Base-by-base conservation (phyloP, 1,140 invertebrate genomes). In the Brachionus calyciflorus region DNA sequence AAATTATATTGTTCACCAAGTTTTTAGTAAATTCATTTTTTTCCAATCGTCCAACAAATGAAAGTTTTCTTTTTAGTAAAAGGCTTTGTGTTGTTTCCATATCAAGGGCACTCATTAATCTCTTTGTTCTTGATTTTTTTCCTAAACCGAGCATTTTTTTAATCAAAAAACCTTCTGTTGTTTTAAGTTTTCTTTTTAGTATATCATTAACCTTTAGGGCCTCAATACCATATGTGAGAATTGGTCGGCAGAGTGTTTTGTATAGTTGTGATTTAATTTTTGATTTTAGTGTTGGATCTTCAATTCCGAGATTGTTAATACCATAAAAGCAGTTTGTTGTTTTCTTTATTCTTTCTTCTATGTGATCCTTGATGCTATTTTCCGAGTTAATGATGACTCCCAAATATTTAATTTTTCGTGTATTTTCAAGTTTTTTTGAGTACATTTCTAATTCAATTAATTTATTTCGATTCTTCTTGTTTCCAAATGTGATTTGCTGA, bases 211-310 rank as follows among this genome's bases (percentile, higher is more conserved):
- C 33, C 10, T 57, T 57, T 57, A 33, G n/a, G 33, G 55, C 26
- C 33, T 57, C 53, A 30, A 24, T 30, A 30, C 53, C 53, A 57
- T 57, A 57, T 26, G 53, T 2, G 17, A 57, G 24, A 30, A 57
- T 57, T 57, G 53, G 24, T 57, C 53, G 28, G n/a, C 26, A 57
- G 26, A 57, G 12, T 30, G 53, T 57, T 57, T 57, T 33, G 30
- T 30, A 57, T 7, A 57, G 3, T 14, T 17, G 9, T 17, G 14
- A 7, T 46, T 46, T 17, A 46, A 14, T 46, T 46, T 46, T 37
- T 37, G 33, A 5, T 37, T 37, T 37, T 37, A 37, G 33, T 3
- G 3, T 9, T 5, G 3, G 3, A 9, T 37, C 33, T 3, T 3
- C 9, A 5, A 37, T 37, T 3, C 33, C 33, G 9, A 37, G 33